phyloP scores from a whole-genome alignment of 2,888 invertebrate genomes.

The Latheticus oryzae region DNA sequence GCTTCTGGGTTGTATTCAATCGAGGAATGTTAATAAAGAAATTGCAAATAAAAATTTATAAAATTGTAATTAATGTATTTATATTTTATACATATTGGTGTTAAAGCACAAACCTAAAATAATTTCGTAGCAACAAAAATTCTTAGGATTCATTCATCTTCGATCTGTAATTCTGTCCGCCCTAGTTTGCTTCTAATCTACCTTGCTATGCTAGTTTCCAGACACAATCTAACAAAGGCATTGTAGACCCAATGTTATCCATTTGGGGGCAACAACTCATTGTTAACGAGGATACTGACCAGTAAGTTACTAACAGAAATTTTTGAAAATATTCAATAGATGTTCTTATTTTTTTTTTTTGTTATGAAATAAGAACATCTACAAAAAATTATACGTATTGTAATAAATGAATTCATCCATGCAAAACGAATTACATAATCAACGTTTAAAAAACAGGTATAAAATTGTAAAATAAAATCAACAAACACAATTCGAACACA shows the following conservation, averaged over 20 bases:
- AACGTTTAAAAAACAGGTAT: constrained; percentile 47
- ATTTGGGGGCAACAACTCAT: constrained; percentile 98
- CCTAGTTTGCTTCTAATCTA: constrained; percentile 63
- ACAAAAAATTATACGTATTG: not conserved
- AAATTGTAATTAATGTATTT: no score
- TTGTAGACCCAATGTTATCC: constrained; percentile 98
- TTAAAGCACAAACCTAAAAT: constrained; percentile 49
- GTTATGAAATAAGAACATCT: no score
- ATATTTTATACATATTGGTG: constrained; percentile 17
- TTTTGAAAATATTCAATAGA: no score
- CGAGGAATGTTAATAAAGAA: no score
- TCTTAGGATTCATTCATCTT: constrained; percentile 42
- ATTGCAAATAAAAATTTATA: not conserved
- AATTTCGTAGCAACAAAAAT: constrained; percentile 45
- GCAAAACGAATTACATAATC: constrained; percentile 46
- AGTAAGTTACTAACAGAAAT: constrained; percentile 84
- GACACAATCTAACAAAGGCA: constrained; percentile 93
- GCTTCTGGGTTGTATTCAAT: no score
- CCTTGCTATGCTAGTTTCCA: constrained; percentile 74
- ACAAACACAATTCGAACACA: constrained; percentile 47
- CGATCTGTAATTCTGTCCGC: constrained; percentile 44
- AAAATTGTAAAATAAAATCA: constrained; percentile 41
- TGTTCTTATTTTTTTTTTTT: no score
- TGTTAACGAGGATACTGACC: constrained; percentile 96
- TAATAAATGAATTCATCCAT: no score